A percentile compares a stretch with the other conserved stretches of the same genome.
Conservation (phyloP, 2,113 vertebrate species). For the Syrmaticus mikado region DNA sequence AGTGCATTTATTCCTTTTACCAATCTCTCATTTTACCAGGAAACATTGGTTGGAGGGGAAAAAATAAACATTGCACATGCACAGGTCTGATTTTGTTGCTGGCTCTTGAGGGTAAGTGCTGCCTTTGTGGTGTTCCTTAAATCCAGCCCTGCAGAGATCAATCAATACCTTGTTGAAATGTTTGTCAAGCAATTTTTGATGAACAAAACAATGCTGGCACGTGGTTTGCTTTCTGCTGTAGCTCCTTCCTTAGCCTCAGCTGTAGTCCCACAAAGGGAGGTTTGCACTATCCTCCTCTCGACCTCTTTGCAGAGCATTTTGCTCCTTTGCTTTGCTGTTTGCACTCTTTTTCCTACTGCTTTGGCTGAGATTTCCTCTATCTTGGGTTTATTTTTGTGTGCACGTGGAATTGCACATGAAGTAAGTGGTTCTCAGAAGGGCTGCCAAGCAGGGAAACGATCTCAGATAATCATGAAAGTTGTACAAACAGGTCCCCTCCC, state of each 20-base stretch:
- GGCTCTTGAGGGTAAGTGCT: background rate
- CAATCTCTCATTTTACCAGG: background rate
- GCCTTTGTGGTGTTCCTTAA: background rate
- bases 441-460: background rate
- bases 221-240: background rate
- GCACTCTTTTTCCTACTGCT: background rate
- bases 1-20: background rate
- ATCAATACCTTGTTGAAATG: background rate
- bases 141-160: background rate
- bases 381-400: background rate
- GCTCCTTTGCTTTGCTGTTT: background rate
- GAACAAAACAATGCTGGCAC: background rate
- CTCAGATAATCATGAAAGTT: background rate
- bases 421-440: conserved; percentile 1
- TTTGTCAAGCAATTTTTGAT: background rate
- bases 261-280: background rate
- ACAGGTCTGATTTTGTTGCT: background rate
- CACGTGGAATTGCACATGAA: background rate
- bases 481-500: background rate
- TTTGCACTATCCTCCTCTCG: background rate
- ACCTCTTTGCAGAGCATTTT: background rate
- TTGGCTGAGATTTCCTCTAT: background rate
- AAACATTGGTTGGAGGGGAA: background rate
- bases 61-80: fast-evolving
- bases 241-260: background rate